Evolutionary conservation across 2,113 vertebrate genomes (phyloP).

Genomic region (Crotalus helleri): DNA sequence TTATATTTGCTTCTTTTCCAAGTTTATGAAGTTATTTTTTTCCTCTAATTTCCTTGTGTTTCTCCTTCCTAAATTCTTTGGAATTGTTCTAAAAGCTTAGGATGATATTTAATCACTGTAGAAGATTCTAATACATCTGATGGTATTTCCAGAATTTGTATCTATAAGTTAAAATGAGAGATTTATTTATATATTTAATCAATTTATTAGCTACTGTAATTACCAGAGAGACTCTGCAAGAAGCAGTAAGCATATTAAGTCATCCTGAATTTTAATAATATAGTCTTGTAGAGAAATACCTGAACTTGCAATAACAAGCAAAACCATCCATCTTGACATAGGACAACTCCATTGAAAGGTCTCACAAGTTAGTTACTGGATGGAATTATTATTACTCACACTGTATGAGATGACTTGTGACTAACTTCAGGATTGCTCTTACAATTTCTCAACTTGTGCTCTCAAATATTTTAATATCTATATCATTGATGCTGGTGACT

Average conservation of each 20-base stretch:
- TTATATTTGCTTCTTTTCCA: slow-evolving; percentile 19
- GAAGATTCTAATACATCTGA: slow-evolving; percentile 23
- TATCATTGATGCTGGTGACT: background rate
- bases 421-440: background rate
- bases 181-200: background rate
- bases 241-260: background rate
- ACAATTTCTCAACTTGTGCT: slow-evolving; percentile 20
- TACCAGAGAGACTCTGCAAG: background rate
- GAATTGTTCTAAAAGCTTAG: slow-evolving; percentile 43
- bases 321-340: background rate
- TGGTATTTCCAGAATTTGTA: slow-evolving; percentile 21
- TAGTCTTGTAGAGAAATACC: background rate
- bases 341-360: background rate
- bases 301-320: background rate
- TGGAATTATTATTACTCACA: background rate
- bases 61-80: background rate
- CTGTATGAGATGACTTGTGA: background rate
- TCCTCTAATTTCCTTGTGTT: background rate
- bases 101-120: slow-evolving; percentile 16
- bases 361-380: background rate
- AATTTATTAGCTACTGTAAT: background rate
- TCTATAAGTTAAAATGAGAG: slow-evolving; percentile 27
- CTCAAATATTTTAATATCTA: background rate
- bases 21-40: background rate
- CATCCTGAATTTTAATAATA: slow-evolving; percentile 10